These are phyloP conservation scores for Theonella swinhoei DNA, from an alignment of 37 sponge, comb jelly and placozoan genomes.

Conservation along the genomic window DNA sequence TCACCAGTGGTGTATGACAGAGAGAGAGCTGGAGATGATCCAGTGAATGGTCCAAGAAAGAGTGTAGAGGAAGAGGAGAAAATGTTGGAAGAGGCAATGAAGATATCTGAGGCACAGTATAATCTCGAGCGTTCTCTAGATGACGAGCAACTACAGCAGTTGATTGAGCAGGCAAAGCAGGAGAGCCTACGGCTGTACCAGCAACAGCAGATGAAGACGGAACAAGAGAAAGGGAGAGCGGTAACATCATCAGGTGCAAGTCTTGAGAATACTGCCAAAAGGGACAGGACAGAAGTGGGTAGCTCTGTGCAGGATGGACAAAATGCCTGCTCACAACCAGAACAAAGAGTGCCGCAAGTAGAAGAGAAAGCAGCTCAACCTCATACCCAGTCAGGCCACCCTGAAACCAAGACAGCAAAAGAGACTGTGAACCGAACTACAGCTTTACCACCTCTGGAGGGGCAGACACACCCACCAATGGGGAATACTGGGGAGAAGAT, in stretches of 20 bases:
- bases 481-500: neutral
- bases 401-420: neutral
- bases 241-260: neutral
- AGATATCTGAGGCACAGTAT: conserved; percentile 40
- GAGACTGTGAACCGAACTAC: too few species aligned
- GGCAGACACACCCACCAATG: too few species aligned
- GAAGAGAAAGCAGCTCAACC: neutral
- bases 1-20: neutral
- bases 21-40: neutral
- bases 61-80: conserved; percentile 41
- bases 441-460: too few species aligned
- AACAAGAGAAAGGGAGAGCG: neutral
- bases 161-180: conserved; percentile 11
- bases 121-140: conserved; percentile 18
- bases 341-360: too few species aligned
- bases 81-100: conserved; percentile 26
- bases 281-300: neutral
- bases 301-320: neutral
- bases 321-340: neutral
- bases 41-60: neutral
- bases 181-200: conserved; percentile 18
- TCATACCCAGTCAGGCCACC: neutral
- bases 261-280: too few species aligned
- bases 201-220: neutral
- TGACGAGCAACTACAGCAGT: conserved; percentile 12